Evolutionary conservation across 2,888 invertebrate species (phyloP).

Genomic region (Pseudoips prasinana): DNA sequence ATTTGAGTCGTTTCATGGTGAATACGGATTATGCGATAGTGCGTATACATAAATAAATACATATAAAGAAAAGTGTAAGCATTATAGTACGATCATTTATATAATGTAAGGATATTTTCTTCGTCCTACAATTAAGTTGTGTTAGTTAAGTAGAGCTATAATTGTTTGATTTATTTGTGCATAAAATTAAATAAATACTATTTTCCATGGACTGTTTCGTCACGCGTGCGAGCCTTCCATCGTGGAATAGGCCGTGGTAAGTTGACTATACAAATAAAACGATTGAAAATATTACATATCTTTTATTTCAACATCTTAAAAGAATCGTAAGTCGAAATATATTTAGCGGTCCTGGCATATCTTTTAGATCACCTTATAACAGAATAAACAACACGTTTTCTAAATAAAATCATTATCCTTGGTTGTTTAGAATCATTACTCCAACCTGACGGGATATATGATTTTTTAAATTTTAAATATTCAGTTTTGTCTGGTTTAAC

Average conservation of each 20-base stretch:
- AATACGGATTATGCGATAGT: too few relatives aligned
- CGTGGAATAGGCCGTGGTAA: slow-evolving; percentile 78
- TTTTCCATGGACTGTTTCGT: slow-evolving; percentile 78
- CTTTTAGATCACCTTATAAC: too few relatives aligned
- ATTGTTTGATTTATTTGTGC: slow-evolving; percentile 51
- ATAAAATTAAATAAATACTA: slow-evolving; percentile 65
- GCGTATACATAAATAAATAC: too few relatives aligned
- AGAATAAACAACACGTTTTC: too few relatives aligned
- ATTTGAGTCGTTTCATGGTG: background rate
- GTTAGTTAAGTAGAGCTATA: slow-evolving; percentile 36
- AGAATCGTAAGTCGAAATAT: too few relatives aligned
- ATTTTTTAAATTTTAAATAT: too few relatives aligned
- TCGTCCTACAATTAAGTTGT: slow-evolving; percentile 27
- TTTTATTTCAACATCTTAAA: slow-evolving; percentile 42
- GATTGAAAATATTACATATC: slow-evolving; percentile 38
- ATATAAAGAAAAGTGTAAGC: slow-evolving; percentile 19
- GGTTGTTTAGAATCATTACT: too few relatives aligned
- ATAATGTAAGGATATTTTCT: slow-evolving; percentile 26
- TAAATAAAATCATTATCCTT: too few relatives aligned
- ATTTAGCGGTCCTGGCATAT: too few relatives aligned
- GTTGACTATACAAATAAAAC: slow-evolving; percentile 67
- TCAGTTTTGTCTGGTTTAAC: too few relatives aligned
- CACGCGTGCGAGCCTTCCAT: slow-evolving; percentile 66
- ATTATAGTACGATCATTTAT: slow-evolving; percentile 23
- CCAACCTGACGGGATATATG: too few relatives aligned